phyloP scores from a whole-genome alignment of 1,140 invertebrate species.

The Glomeris maerens region DNA sequence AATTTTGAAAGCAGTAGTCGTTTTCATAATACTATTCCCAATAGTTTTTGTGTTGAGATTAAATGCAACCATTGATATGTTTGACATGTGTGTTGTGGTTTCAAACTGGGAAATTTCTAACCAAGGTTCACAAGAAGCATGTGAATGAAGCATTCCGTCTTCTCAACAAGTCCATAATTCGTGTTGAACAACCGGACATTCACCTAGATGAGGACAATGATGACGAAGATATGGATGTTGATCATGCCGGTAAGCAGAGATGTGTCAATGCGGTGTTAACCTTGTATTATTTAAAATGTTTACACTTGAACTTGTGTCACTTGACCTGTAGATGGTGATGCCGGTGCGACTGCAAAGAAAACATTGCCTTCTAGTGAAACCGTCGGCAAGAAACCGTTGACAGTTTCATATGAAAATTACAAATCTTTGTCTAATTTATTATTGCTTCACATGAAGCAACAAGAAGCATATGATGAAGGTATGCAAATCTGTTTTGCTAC shows the following conservation, averaged over 20 bases:
- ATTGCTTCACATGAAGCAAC: conserved; percentile 69
- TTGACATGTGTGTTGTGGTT: too few species aligned
- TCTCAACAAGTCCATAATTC: conserved; percentile 95
- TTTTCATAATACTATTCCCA: conserved; percentile 1
- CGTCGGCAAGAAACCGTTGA: conserved; percentile 82
- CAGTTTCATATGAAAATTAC: conserved; percentile 89
- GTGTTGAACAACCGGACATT: conserved; percentile 95
- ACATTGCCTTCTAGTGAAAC: too few species aligned
- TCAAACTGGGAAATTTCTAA: too few species aligned
- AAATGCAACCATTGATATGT: too few species aligned
- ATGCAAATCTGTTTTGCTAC: conserved; percentile 12
- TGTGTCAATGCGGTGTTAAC: conserved; percentile 5
- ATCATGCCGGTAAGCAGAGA: conserved; percentile 13
- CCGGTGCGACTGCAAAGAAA: too few species aligned
- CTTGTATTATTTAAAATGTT: conserved; percentile 14
- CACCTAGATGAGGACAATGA: conserved; percentile 65
- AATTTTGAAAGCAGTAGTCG: background rate
- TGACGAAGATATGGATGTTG: conserved; percentile 32
- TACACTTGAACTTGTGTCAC: background rate
- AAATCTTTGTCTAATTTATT: conserved; percentile 83
- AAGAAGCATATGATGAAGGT: conserved; percentile 58
- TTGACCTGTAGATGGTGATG: too few species aligned
- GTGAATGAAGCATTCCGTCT: conserved; percentile 87
- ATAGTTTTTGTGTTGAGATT: too few species aligned
- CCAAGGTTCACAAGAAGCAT: conserved; percentile 54